Evolutionary conservation across 2,888 invertebrate genomes (phyloP).

Genomic region (Platerodrilus igneus): DNA sequence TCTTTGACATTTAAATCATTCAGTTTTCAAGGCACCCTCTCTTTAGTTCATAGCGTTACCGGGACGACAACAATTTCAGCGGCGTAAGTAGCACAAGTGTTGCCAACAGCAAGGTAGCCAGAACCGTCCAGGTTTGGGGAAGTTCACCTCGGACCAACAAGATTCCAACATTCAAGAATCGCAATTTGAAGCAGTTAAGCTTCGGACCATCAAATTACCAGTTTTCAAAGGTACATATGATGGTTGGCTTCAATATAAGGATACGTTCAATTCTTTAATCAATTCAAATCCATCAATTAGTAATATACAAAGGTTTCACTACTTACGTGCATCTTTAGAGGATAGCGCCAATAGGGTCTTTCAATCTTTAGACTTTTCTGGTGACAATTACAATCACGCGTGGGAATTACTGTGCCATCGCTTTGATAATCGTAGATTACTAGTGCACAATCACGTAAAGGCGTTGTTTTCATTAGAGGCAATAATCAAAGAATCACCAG

Average conservation of each 20-base stretch:
- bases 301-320: conserved; percentile 20
- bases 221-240: conserved; percentile 12
- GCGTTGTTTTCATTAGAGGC: conserved; percentile 23
- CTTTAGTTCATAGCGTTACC: no score
- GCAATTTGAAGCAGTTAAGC: background rate
- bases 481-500: background rate
- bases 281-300: no score
- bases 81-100: no score
- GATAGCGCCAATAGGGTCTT: conserved; percentile 20
- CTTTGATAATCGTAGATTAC: conserved; percentile 24
- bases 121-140: no score
- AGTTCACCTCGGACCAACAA: no score
- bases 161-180: no score
- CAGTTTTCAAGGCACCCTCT: no score
- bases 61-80: no score
- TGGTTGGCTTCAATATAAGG: conserved; percentile 11
- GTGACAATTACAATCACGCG: conserved; percentile 22
- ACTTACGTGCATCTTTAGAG: conserved; percentile 13
- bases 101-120: no score
- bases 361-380: conserved; percentile 19
- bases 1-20: no score
- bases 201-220: conserved; percentile 18
- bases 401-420: conserved; percentile 26
- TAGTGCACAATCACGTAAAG: conserved; percentile 27
- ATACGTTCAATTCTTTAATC: conserved; percentile 13